These are phyloP conservation scores for Pteronura brasiliensis DNA, from an alignment of 2,113 vertebrate species.

Conservation along the genomic window DNA sequence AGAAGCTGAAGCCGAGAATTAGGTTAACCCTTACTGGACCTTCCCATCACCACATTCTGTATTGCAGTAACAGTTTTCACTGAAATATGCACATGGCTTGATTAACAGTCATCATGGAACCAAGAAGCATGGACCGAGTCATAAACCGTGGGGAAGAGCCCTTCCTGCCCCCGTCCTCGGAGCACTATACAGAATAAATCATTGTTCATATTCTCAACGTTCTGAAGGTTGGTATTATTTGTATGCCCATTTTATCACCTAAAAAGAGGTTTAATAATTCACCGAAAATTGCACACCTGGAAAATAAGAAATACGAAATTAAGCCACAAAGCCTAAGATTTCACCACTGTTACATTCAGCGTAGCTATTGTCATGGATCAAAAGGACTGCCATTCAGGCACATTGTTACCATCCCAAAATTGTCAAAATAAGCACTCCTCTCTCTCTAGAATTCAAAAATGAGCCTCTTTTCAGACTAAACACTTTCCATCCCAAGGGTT, in stretches of 20 bases:
- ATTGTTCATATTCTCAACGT: background rate
- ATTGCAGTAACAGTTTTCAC: background rate
- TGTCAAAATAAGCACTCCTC: background rate
- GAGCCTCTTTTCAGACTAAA: background rate
- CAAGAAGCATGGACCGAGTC: accelerated
- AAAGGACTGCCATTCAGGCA: background rate
- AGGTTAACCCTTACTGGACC: background rate
- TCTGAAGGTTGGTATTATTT: background rate
- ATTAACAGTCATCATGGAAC: background rate
- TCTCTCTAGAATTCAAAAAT: background rate
- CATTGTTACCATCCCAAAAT: background rate
- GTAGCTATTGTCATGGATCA: background rate
- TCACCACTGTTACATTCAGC: accelerated
- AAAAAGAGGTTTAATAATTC: background rate
- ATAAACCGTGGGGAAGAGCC: accelerated
- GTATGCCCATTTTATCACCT: background rate
- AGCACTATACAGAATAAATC: accelerated
- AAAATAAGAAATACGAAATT: background rate
- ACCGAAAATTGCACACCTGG: background rate
- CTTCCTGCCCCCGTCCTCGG: background rate
- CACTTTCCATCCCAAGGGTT: background rate
- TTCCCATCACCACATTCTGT: background rate
- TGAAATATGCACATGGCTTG: background rate
- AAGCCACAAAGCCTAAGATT: background rate
- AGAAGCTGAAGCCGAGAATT: background rate